Evolutionary conservation across 2,888 invertebrate genomes (phyloP), one percentile per base, ranked within the genome.

Genomic region (Boloria selene): DNA sequence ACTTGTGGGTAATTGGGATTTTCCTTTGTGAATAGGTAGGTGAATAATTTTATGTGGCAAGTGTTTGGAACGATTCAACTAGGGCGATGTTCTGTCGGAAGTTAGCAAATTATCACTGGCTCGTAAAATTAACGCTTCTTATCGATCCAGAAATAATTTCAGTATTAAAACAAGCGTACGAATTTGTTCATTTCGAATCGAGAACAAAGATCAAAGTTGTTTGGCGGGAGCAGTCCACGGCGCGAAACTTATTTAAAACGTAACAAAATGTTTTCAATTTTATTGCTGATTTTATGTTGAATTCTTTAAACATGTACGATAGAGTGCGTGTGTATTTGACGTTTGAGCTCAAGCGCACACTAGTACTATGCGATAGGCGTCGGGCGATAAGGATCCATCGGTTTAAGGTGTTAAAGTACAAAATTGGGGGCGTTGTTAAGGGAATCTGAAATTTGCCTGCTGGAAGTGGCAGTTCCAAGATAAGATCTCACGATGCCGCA

Each of bases 71-170:
- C 88, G 84, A 84, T 84, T 85, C 87, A 80, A 87, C 86, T 91
- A 90, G 89, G 88, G 90, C 85, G 86, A 86, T 85, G 83, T 80
- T 85, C 87, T 85, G 90, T 90, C 92, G 91, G 92, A 92, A 92
- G 92, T 92, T 90, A 87, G 89, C 91, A 91, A 92, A 92, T 92
- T 92, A 92, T 92, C 92, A 89, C 89, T 89, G 87, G 84, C 83
- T 92, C 91, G 91, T 92, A 91, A 92, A 92, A 91, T 91, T 91
- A 92, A 91, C 92, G 88, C 89, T 87, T 86, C 90, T 90, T 92
- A 92, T 92, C 92, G 90, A 87, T 85, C 84, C 82, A 86, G 83
- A 88, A 87, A 90, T 90, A 86, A 90, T 90, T 88, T 88, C 81
- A 77, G 75, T 82, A 78, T 76, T 70, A 61, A 72, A 73, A 70